A percentile compares a stretch with the other conserved stretches of the same genome.
Evolutionary conservation across 2,888 invertebrate genomes (phyloP).

Genomic region (Aethes cnicana): DNA sequence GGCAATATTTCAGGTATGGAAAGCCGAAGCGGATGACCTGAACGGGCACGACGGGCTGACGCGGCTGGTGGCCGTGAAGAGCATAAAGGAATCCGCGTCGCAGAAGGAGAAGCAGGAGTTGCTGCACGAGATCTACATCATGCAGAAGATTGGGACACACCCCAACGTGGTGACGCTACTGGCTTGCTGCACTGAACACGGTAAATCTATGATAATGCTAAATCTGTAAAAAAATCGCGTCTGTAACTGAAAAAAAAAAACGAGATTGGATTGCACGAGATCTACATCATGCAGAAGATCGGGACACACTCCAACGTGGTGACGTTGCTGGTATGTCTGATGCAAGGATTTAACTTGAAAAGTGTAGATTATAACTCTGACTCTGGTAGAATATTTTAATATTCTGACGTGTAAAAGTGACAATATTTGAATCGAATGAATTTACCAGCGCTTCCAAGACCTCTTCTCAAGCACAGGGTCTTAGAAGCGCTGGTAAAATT

Average conservation of each 20-base stretch:
- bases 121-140: conserved; percentile 87
- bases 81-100: conserved; percentile 89
- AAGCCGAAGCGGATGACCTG: conserved; percentile 91
- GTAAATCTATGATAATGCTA: too few species aligned
- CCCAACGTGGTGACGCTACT: conserved; percentile 91
- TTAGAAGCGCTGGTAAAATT: too few species aligned
- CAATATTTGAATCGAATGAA: too few species aligned
- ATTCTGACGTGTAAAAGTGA: too few species aligned
- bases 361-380: too few species aligned
- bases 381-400: too few species aligned
- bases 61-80: conserved; percentile 92
- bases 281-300: conserved; percentile 91
- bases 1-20: conserved; percentile 85
- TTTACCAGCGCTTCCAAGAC: too few species aligned
- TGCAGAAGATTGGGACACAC: conserved; percentile 92
- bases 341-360: too few species aligned
- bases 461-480: too few species aligned
- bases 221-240: too few species aligned
- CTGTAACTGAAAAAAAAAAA: too few species aligned
- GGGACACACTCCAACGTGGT: conserved; percentile 93
- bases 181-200: conserved; percentile 92
- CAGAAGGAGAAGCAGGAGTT: conserved; percentile 90
- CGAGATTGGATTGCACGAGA: too few species aligned
- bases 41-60: conserved; percentile 89
- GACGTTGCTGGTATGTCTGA: conserved; percentile 88